phyloP scores from a whole-genome alignment of 2,888 invertebrate species.

The Leptopilina myrica region DNA sequence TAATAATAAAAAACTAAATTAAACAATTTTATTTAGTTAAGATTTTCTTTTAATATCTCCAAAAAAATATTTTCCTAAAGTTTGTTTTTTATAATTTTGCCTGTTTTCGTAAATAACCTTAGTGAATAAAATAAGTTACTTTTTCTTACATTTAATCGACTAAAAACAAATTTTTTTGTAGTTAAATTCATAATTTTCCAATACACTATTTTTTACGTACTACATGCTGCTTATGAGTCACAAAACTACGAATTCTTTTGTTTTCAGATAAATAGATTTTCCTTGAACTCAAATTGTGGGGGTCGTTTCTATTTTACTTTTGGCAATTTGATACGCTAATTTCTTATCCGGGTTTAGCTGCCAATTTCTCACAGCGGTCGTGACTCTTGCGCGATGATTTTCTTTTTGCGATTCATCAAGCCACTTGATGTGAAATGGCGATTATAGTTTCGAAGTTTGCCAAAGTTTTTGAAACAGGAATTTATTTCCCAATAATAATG shows the following conservation, averaged over 20 bases:
- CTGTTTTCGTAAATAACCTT: no score
- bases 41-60: no score
- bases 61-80: no score
- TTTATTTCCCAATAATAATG: not conserved
- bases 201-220: no score
- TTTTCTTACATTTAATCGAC: no score
- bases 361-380: slow-evolving; percentile 40
- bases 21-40: no score
- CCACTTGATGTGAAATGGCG: not conserved
- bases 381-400: slow-evolving; percentile 14
- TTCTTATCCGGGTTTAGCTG: slow-evolving; percentile 41
- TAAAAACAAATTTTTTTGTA: no score
- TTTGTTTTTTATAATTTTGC: no score
- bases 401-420: slow-evolving; percentile 19
- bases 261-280: not conserved
- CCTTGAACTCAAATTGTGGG: slow-evolving; percentile 28
- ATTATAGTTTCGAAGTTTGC: not conserved
- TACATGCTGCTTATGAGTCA: no score
- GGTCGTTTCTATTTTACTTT: slow-evolving; percentile 21
- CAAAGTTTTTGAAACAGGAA: slow-evolving; percentile 19
- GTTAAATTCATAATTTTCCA: no score
- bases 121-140: no score
- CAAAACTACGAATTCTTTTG: not conserved
- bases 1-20: no score
- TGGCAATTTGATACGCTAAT: not conserved